phyloP scores from a whole-genome alignment of 2,113 vertebrate species.

The Stegostoma tigrinum region DNA sequence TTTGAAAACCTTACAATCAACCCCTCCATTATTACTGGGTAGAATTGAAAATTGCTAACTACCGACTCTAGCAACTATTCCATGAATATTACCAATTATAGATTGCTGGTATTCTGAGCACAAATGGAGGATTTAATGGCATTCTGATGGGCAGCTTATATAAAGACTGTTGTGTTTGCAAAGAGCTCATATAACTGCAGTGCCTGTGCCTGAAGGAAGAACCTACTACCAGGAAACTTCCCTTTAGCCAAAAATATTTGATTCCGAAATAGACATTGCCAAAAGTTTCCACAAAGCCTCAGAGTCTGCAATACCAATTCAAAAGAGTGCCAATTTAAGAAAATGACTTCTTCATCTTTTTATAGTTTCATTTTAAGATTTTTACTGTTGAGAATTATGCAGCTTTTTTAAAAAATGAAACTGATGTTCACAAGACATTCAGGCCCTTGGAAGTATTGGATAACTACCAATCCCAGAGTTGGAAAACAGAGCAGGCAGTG shows the following conservation, averaged over 20 bases:
- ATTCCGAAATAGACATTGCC: background rate
- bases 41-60: too few relatives aligned
- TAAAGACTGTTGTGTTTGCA: background rate
- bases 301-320: background rate
- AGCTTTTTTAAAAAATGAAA: background rate
- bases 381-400: background rate
- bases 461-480: background rate
- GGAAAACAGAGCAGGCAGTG: background rate
- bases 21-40: too few relatives aligned
- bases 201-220: background rate
- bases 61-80: too few relatives aligned
- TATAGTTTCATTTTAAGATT: background rate
- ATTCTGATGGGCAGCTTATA: background rate
- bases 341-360: background rate
- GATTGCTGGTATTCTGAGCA: too few relatives aligned
- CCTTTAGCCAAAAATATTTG: background rate
- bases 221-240: background rate
- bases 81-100: too few relatives aligned
- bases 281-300: background rate
- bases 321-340: background rate
- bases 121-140: too few relatives aligned
- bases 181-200: background rate
- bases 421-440: background rate
- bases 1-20: too few relatives aligned
- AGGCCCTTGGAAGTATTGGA: background rate